These are phyloP conservation scores for Andrena praecox DNA, from an alignment of 2,888 invertebrate species.

Conservation along the genomic window DNA sequence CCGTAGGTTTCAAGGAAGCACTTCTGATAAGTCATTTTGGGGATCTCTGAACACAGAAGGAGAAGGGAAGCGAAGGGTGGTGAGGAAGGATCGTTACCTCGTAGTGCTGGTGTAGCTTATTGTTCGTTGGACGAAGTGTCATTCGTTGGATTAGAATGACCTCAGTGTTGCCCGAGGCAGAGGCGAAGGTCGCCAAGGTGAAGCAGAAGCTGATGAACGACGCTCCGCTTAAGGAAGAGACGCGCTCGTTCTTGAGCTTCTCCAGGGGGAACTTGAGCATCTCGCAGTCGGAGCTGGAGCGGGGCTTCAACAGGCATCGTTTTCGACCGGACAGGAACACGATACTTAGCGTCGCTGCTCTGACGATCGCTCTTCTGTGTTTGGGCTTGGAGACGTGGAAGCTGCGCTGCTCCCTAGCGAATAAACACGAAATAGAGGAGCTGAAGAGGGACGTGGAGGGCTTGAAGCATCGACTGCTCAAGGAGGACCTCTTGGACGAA, in stretches of 20 bases:
- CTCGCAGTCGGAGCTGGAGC: conserved; percentile 80
- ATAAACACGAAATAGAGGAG: conserved; percentile 76
- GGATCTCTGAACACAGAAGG: too few relatives aligned
- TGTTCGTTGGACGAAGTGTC: background rate
- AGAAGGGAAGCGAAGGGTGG: too few relatives aligned
- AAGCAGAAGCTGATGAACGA: conserved; percentile 70
- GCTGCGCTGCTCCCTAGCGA: conserved; percentile 73
- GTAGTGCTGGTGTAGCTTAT: background rate
- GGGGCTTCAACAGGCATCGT: conserved; percentile 75
- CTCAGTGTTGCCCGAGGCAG: conserved; percentile 71
- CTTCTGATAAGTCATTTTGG: too few relatives aligned
- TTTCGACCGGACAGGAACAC: conserved; percentile 69
- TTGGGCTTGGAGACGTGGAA: conserved; percentile 79
- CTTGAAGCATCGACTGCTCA: conserved; percentile 79
- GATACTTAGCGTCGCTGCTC: conserved; percentile 72
- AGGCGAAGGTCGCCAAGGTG: conserved; percentile 64
- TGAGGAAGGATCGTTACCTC: background rate
- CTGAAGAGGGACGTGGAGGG: conserved; percentile 78
- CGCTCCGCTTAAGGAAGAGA: conserved; percentile 72
- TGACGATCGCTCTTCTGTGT: conserved; percentile 76
- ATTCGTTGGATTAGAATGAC: conserved; percentile 68
- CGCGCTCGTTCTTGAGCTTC: conserved; percentile 79
- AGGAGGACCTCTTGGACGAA: conserved; percentile 79
- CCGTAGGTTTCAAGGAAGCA: too few relatives aligned
- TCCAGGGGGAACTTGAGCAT: conserved; percentile 82